Conservation (phyloP, 1,140 invertebrate species). For the Diabrotica virgifera region DNA sequence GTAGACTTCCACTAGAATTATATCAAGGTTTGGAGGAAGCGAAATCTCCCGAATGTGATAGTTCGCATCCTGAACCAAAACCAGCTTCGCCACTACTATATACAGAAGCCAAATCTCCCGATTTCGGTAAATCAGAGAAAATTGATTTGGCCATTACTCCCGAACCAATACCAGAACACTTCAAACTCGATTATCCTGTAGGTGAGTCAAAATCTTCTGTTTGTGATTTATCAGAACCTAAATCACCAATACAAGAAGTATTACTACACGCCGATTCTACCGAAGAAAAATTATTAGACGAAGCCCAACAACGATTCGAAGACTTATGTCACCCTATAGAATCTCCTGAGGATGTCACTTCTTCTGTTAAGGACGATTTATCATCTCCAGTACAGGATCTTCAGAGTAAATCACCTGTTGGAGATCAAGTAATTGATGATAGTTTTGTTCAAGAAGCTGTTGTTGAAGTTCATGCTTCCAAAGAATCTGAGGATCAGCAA, state of each 20-base stretch:
- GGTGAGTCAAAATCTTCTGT: constrained; percentile 17
- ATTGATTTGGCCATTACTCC: constrained; percentile 16
- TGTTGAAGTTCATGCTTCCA: not conserved
- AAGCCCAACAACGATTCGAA: constrained; percentile 15
- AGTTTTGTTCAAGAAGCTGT: constrained; percentile 15
- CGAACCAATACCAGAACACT: constrained; percentile 14
- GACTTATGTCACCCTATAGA: constrained; percentile 17
- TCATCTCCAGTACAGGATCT: constrained; percentile 15
- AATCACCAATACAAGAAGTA: not conserved
- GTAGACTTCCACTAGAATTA: not conserved
- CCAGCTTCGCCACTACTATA: not conserved
- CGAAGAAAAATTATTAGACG: constrained; percentile 6
- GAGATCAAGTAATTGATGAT: constrained; percentile 14
- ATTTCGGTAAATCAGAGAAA: constrained; percentile 21
- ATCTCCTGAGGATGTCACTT: constrained; percentile 37
- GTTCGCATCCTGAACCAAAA: not conserved
- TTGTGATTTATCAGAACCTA: constrained; percentile 1
- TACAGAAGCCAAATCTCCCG: not conserved
- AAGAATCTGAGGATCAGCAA: too few relatives aligned
- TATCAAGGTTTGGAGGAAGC: not conserved
- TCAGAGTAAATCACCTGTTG: constrained; percentile 12
- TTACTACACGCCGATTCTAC: not conserved
- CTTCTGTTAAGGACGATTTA: constrained; percentile 35
- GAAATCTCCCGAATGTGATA: not conserved
- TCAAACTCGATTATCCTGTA: not conserved